Conservation (phyloP, 2,888 invertebrate genomes). For the Gonocerus acuteangulatus region DNA sequence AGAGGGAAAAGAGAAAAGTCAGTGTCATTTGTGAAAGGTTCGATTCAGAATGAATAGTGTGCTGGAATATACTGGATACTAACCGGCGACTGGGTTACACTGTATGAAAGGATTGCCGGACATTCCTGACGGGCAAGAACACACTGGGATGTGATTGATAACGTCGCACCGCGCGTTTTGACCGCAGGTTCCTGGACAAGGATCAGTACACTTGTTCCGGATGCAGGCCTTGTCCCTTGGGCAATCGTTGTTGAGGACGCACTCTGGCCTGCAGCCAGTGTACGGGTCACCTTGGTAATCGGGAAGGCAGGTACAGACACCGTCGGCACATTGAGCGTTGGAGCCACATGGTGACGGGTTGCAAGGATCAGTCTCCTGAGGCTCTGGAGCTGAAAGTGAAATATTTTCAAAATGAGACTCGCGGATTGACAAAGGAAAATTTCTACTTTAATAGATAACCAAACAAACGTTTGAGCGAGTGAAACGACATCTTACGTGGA, state of each 20-base stretch:
- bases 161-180: conserved; percentile 65
- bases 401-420: not conserved
- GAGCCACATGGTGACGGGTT: conserved; percentile 63
- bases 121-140: conserved; percentile 59
- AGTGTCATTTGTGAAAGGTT: too few species aligned
- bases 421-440: not conserved
- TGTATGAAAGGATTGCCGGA: conserved; percentile 64
- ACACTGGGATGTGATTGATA: conserved; percentile 59
- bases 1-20: too few species aligned
- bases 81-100: conserved; percentile 47
- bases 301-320: conserved; percentile 36
- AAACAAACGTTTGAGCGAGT: too few species aligned
- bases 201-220: conserved; percentile 65
- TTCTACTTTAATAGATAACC: not conserved
- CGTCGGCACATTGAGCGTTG: conserved; percentile 53
- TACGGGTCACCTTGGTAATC: conserved; percentile 45
- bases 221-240: conserved; percentile 60
- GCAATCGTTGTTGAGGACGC: conserved; percentile 68
- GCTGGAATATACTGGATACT: not conserved
- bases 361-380: conserved; percentile 49
- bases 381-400: conserved; percentile 40
- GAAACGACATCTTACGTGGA: conserved; percentile 31
- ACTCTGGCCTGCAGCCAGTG: conserved; percentile 63
- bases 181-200: conserved; percentile 73
- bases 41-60: too few species aligned